Evolutionary conservation across 2,113 vertebrate species (phyloP).

Genomic region (Apeltes quadracus): DNA sequence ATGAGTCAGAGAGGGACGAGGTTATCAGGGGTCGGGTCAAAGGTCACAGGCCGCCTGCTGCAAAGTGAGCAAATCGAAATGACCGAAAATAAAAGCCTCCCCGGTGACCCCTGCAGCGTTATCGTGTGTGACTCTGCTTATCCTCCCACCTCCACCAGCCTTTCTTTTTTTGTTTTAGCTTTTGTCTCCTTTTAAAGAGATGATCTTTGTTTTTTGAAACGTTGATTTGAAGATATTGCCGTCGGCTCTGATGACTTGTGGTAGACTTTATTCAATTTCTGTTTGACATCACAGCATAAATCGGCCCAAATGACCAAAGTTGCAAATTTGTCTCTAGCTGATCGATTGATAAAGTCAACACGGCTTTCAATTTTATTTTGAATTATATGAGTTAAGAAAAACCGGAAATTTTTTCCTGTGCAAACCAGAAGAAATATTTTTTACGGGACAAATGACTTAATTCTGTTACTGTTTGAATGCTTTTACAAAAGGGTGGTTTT

Average conservation of each 20-base stretch:
- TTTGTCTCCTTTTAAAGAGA: neutral
- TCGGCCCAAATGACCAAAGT: neutral
- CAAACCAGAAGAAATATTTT: neutral
- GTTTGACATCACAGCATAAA: neutral
- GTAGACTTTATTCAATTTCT: neutral
- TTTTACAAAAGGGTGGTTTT: neutral
- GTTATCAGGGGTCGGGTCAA: constrained; percentile 59
- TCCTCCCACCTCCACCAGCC: neutral
- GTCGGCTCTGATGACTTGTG: neutral
- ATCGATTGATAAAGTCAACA: neutral
- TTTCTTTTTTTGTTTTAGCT: neutral
- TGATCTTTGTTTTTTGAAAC: neutral
- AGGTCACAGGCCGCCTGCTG: constrained; percentile 44
- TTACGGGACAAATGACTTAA: neutral
- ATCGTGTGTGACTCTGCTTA: constrained; percentile 32
- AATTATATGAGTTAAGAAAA: neutral
- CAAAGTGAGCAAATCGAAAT: constrained; percentile 44
- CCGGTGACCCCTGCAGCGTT: constrained; percentile 25
- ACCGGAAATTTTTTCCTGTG: neutral
- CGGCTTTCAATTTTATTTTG: neutral
- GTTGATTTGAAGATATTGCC: neutral
- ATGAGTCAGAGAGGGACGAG: constrained; percentile 7
- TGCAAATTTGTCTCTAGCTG: neutral
- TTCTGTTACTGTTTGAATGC: neutral
- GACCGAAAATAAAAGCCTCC: constrained; percentile 5